phyloP scores from a whole-genome alignment of 1,140 invertebrate genomes.

The Hycleus phaleratus region DNA sequence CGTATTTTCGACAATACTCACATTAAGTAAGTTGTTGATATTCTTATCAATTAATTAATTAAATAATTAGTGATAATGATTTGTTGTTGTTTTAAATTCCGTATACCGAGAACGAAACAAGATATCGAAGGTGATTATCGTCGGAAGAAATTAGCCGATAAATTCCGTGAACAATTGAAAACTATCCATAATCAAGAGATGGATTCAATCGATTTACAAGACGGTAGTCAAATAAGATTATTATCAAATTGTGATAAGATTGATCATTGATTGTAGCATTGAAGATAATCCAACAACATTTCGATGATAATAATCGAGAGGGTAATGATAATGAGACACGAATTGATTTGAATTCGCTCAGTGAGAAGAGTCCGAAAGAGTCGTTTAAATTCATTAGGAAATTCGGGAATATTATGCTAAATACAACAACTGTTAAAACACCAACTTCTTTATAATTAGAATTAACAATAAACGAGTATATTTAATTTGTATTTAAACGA shows the following conservation, averaged over 20 bases:
- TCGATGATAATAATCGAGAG: conserved; percentile 9
- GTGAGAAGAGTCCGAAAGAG: neutral
- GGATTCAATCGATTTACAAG: conserved; percentile 72
- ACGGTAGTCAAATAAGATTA: conserved; percentile 48
- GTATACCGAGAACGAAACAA: conserved; percentile 85
- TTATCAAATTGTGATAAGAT: too few species aligned
- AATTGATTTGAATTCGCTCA: neutral
- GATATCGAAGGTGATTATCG: conserved; percentile 88
- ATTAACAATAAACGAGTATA: too few species aligned
- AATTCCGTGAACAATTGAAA: conserved; percentile 70
- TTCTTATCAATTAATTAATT: neutral
- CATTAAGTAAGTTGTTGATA: conserved; percentile 44
- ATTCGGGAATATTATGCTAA: neutral
- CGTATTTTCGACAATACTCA: conserved; percentile 46
- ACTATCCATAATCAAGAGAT: conserved; percentile 79
- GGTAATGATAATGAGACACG: neutral
- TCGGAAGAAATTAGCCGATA: conserved; percentile 70
- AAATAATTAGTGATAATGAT: conserved; percentile 58
- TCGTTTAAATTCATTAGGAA: neutral
- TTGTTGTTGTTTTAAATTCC: conserved; percentile 79
- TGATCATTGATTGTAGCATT: conserved; percentile 16
- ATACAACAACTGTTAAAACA: neutral
- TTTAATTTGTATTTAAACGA: too few species aligned
- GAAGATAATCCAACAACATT: conserved; percentile 30
- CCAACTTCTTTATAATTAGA: too few species aligned